Percentiles rank a stretch among this genome's conserved stretches.
These are phyloP conservation scores for Apomyelois bistriatella DNA, from an alignment of 2,888 invertebrate species.

Conservation along the genomic window DNA sequence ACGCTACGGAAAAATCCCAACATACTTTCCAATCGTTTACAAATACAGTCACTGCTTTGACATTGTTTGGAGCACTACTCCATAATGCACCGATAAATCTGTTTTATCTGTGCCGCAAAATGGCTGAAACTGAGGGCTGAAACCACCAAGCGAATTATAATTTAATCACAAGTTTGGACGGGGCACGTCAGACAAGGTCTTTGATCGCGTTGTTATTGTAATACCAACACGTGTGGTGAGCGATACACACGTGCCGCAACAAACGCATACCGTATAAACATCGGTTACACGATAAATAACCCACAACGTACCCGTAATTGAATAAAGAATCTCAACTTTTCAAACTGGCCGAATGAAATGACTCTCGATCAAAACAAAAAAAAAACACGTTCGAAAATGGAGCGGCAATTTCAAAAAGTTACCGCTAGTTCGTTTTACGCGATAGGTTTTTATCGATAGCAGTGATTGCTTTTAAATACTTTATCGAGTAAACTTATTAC, in stretches of 20 bases:
- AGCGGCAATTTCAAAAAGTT: slow-evolving; percentile 44
- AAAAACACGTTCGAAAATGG: slow-evolving; percentile 34
- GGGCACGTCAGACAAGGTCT: slow-evolving; percentile 44
- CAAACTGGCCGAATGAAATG: slow-evolving; percentile 33
- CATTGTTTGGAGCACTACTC: background rate
- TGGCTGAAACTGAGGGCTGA: background rate
- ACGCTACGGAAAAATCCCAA: background rate
- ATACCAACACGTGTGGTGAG: slow-evolving; percentile 45
- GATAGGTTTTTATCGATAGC: slow-evolving; percentile 44
- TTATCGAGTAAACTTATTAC: slow-evolving; percentile 45
- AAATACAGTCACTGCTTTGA: background rate
- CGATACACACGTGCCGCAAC: slow-evolving; percentile 40
- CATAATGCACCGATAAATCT: slow-evolving; percentile 17
- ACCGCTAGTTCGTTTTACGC: slow-evolving; percentile 38
- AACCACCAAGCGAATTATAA: slow-evolving; percentile 34
- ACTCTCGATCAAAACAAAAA: slow-evolving; percentile 26
- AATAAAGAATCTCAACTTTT: slow-evolving; percentile 43
- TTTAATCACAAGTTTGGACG: slow-evolving; percentile 37
- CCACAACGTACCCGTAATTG: slow-evolving; percentile 29
- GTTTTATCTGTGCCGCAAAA: background rate
- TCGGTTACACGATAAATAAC: slow-evolving; percentile 40
- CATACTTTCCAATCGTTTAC: background rate
- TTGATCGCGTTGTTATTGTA: slow-evolving; percentile 66
- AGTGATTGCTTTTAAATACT: slow-evolving; percentile 56
- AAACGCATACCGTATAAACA: slow-evolving; percentile 40